Evolutionary conservation across 2,113 vertebrate genomes (phyloP), one percentile per base, ranked within the genome.

Genomic region (Microtus oregoni): DNA sequence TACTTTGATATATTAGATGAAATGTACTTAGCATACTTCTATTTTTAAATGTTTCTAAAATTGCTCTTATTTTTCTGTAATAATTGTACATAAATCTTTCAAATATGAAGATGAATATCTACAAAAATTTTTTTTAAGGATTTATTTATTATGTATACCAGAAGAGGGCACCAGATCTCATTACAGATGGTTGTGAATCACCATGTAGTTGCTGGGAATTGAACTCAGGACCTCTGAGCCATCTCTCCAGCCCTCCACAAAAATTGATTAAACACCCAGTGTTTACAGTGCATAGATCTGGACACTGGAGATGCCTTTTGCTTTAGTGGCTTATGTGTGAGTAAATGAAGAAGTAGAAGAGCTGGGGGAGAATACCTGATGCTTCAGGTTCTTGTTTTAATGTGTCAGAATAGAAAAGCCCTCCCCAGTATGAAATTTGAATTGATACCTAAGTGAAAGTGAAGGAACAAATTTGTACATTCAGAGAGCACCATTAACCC

Each of bases 31-130:
- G 47, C 58, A 55, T 17, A 76, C 30, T 92, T 96, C 26, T 91
- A 3, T 94, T 90, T 92, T 17, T 55, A 96, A 93, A 63, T 88
- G 1, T 94, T 95, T 89, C n/a, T 91, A 70, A 95, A 96, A 87
- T 19, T 75, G 4, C 35, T 10, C 38, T 55, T 22, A 28, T 47
- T 72, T 94, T 94, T 87, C 52, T 72, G 47, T 83, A 85, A 85
- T 10, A 44, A 70, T 92, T 61, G 72, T 82, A 19, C 10, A n/a
- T 76, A 47, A n/a, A 19, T 88, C 14, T 89, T 93, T 73, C 35
- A 78, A 65, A 50, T 65, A 47, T 35, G 90, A 79, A 47, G n/a
- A 72, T 82, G 70, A 17, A 0, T 77, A n/a, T n/a, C 35, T 61
- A 44, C n/a, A 89, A 17, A n/a, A 90, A 14, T 75, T 75, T 52